Conservation (phyloP, 1,140 invertebrate species). For the Bombus huntii region DNA sequence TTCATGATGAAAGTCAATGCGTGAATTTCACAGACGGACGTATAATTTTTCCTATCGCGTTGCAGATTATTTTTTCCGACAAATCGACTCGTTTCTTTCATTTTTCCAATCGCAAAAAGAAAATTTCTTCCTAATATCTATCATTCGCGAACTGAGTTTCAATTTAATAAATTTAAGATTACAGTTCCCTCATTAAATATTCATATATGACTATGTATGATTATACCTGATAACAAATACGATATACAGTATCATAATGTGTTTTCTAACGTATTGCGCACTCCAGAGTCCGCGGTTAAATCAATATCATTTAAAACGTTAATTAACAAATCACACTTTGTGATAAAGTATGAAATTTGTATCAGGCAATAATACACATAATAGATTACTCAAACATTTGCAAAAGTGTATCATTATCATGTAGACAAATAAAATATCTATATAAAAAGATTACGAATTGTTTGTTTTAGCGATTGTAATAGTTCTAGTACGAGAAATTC, state of each 20-base stretch:
- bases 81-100: background rate
- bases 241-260: background rate
- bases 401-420: background rate
- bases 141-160: background rate
- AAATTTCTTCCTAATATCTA: background rate
- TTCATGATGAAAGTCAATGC: background rate
- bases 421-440: background rate
- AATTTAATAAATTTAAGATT: background rate
- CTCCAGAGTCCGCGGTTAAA: background rate
- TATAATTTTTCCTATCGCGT: background rate
- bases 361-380: background rate
- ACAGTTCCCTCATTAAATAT: background rate
- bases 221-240: too few species aligned
- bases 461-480: background rate
- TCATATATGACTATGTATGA: background rate
- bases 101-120: too few species aligned
- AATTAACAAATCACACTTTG: too few species aligned
- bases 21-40: background rate
- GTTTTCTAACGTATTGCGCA: background rate
- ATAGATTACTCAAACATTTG: background rate
- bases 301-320: background rate
- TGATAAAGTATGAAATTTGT: too few species aligned
- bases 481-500: background rate
- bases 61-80: background rate
- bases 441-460: background rate